A percentile compares a stretch with the other conserved stretches of the same genome.
Conservation (phyloP, 2,113 vertebrate genomes). For the Coregonus clupeaformis region DNA sequence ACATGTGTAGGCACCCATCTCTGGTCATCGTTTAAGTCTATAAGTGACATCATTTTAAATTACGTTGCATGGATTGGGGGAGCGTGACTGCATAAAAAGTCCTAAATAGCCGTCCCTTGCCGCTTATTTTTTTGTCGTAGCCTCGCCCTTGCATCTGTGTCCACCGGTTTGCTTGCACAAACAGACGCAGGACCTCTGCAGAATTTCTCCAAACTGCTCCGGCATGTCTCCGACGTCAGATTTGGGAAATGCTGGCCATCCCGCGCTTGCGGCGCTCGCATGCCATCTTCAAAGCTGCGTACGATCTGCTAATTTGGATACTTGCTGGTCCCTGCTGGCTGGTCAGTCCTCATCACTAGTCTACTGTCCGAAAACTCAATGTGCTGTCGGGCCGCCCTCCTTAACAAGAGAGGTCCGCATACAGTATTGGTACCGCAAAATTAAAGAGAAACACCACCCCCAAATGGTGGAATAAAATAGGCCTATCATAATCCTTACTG, state of each 20-base stretch:
- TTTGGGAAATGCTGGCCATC: neutral
- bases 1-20: constrained; percentile 92
- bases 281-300: neutral
- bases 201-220: constrained; percentile 49
- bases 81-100: neutral
- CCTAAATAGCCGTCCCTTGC: neutral
- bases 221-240: constrained; percentile 36
- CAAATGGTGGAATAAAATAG: neutral
- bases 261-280: constrained; percentile 8
- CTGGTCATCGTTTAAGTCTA: constrained; percentile 77
- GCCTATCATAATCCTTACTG: too few relatives aligned
- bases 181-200: constrained; percentile 37
- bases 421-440: constrained; percentile 56
- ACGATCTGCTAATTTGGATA: too few relatives aligned
- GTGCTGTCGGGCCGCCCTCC: constrained; percentile 57
- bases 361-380: constrained; percentile 42
- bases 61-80: neutral
- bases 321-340: constrained; percentile 2
- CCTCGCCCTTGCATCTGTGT: constrained; percentile 29
- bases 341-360: constrained; percentile 29
- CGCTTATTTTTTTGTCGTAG: neutral
- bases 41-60: constrained; percentile 63
- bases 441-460: constrained; percentile 61
- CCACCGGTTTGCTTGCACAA: neutral
- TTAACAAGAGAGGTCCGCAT: constrained; percentile 46